Conservation (phyloP, 2,888 invertebrate species). For the Papilio gigon region DNA sequence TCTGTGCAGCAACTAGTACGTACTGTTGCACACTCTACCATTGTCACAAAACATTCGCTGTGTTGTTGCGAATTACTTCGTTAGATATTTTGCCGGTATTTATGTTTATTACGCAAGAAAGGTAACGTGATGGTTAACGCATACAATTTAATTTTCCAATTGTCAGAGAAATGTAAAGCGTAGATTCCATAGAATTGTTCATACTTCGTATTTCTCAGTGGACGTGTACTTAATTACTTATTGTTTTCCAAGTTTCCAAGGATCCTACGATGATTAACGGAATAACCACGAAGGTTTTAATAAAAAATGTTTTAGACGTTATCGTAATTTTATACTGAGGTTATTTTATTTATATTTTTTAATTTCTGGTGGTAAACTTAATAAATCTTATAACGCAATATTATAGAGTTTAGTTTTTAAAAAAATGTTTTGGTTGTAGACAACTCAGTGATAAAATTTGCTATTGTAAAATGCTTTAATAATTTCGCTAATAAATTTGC, state of each 20-base stretch:
- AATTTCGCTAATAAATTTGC: background rate
- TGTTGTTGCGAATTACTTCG: no score
- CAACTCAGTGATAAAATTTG: no score
- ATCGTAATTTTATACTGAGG: background rate
- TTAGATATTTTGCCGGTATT: background rate
- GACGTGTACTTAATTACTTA: conserved; percentile 15
- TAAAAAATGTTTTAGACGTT: background rate
- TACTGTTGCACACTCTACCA: background rate
- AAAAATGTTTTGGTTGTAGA: no score
- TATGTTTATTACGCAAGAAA: background rate
- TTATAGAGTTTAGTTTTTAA: no score
- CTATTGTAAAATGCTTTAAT: background rate
- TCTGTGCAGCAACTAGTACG: background rate
- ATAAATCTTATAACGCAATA: no score
- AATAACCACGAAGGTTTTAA: conserved; percentile 2
- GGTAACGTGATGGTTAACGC: background rate
- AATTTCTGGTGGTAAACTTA: no score
- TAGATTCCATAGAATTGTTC: conserved; percentile 1
- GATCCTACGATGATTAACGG: conserved; percentile 10
- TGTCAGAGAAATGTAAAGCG: background rate
- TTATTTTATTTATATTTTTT: background rate
- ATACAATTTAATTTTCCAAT: background rate
- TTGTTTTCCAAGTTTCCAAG: conserved; percentile 10
- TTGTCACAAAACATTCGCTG: background rate
- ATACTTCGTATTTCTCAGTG: conserved; percentile 1